A percentile compares a stretch with the other conserved stretches of the same genome.
phyloP scores from a whole-genome alignment of 2,888 invertebrate species.

The Ochropleura plecta region DNA sequence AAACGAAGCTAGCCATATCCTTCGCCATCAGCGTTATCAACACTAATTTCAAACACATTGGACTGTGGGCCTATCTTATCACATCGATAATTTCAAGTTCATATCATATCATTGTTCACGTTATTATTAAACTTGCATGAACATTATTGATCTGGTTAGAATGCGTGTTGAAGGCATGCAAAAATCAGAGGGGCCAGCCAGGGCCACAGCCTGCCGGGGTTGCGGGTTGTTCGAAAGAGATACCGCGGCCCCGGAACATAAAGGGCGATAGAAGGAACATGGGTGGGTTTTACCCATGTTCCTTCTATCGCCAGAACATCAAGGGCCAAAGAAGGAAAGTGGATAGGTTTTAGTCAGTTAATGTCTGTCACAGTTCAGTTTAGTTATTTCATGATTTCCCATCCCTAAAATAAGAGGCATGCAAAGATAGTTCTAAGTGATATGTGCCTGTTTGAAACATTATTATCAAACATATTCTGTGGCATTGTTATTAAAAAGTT shows the following conservation, averaged over 20 bases:
- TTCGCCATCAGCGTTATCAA: constrained; percentile 19
- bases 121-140: constrained; percentile 58
- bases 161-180: neutral
- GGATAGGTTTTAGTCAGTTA: too few relatives aligned
- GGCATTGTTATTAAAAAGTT: neutral
- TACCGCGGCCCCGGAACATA: too few relatives aligned
- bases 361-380: too few relatives aligned
- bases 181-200: neutral
- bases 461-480: neutral
- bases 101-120: constrained; percentile 53
- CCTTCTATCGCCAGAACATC: too few relatives aligned
- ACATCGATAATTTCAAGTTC: constrained; percentile 51
- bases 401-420: too few relatives aligned
- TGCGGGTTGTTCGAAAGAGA: too few relatives aligned
- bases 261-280: too few relatives aligned
- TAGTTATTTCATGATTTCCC: too few relatives aligned
- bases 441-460: neutral
- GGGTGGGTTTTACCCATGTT: too few relatives aligned
- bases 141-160: constrained; percentile 50
- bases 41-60: constrained; percentile 52
- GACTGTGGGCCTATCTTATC: constrained; percentile 55
- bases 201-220: too few relatives aligned
- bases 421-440: too few relatives aligned
- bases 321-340: too few relatives aligned
- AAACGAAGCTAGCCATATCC: neutral